phyloP scores from a whole-genome alignment of 1,140 invertebrate species.

The Thereuonema tuberculata region DNA sequence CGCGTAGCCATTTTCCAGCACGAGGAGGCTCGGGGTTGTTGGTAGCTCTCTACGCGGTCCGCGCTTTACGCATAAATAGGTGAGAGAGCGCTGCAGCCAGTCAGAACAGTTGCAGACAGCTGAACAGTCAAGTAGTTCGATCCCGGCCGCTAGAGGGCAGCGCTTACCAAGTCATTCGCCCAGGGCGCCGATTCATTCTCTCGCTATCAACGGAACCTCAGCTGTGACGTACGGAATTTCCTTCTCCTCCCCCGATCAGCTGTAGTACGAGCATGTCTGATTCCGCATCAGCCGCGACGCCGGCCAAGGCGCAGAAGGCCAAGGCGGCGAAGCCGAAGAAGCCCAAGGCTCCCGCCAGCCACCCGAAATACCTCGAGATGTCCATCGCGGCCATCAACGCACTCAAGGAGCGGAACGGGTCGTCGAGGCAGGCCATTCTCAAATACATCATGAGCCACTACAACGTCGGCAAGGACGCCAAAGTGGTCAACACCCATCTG shows the following conservation, averaged over 20 bases:
- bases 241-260: not conserved
- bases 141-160: not conserved
- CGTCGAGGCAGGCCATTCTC: slow-evolving; percentile 19
- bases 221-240: not conserved
- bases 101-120: not conserved
- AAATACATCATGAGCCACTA: slow-evolving; percentile 21
- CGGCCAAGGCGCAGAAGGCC: not conserved
- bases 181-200: not conserved
- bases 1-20: slow-evolving; percentile 5
- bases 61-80: slow-evolving; percentile 3
- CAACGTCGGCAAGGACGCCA: slow-evolving; percentile 18
- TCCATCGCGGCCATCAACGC: slow-evolving; percentile 19
- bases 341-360: slow-evolving; percentile 14
- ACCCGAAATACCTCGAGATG: slow-evolving; percentile 23
- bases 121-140: not conserved
- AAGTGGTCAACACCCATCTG: slow-evolving; percentile 18
- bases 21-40: slow-evolving; percentile 1
- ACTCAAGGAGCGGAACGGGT: slow-evolving; percentile 20
- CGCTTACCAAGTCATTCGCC: not conserved
- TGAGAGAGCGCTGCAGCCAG: not conserved
- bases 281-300: not conserved
- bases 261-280: not conserved
- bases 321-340: slow-evolving; percentile 4
- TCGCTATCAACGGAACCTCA: not conserved
- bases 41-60: slow-evolving; percentile 5